Percentiles rank a stretch among this genome's conserved stretches.
phyloP scores from a whole-genome alignment of 2,113 vertebrate species.

The Pelusios castaneus region DNA sequence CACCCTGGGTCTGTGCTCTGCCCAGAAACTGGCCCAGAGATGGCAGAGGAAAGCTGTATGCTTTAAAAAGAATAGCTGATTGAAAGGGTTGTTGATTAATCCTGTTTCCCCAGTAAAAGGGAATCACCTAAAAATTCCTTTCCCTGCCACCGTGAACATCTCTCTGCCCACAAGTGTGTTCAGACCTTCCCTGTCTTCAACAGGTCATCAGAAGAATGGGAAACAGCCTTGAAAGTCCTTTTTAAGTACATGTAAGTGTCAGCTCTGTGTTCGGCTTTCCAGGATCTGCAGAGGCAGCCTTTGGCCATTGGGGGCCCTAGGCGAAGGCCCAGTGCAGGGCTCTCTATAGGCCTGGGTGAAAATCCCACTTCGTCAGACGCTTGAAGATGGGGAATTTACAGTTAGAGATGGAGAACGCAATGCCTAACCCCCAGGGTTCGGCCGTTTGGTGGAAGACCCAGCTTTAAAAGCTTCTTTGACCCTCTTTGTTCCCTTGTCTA shows the following conservation, averaged over 20 bases:
- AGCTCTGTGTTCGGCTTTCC: background rate
- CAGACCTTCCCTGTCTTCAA: accelerated
- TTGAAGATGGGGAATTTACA: too few species aligned
- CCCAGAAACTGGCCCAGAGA: background rate
- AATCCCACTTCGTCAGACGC: too few species aligned
- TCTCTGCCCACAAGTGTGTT: background rate
- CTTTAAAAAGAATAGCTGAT: background rate
- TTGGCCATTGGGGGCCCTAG: too few species aligned
- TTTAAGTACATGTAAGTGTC: constrained; percentile 57
- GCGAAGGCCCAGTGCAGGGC: too few species aligned
- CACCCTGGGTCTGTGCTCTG: background rate
- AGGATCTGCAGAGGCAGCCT: too few species aligned
- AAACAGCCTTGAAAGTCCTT: constrained; percentile 45
- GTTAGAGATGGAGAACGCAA: background rate
- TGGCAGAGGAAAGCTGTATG: background rate
- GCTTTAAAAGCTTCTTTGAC: background rate
- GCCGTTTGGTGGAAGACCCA: background rate
- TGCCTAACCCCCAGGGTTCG: background rate
- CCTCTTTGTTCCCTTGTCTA: background rate
- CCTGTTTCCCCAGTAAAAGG: background rate
- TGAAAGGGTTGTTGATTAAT: too few species aligned
- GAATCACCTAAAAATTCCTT: background rate
- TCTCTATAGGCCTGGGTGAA: too few species aligned
- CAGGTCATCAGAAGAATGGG: constrained; percentile 45
- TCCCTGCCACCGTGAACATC: background rate